Evolutionary conservation across 2,113 vertebrate species (phyloP).

Genomic region (Barbus barbus): DNA sequence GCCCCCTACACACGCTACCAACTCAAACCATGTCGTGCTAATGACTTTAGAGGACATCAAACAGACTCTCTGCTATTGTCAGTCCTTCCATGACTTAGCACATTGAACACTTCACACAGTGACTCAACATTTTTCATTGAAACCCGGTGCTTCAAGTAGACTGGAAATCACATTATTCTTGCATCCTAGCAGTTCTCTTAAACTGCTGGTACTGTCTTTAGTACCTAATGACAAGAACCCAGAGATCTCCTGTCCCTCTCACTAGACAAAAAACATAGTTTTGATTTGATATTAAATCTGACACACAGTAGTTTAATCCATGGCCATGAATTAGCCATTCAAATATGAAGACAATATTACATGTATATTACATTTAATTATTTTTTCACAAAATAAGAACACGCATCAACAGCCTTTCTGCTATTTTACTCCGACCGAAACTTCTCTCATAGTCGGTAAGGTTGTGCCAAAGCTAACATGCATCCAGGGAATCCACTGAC

Average conservation of each 20-base stretch:
- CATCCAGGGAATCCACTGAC: constrained; percentile 37
- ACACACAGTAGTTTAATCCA: too few species aligned
- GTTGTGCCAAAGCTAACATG: constrained; percentile 33
- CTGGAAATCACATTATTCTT: neutral
- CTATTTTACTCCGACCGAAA: neutral
- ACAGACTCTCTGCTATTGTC: neutral
- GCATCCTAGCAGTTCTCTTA: neutral
- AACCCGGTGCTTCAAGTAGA: neutral
- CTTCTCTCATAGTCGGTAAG: neutral
- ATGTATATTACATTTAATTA: too few species aligned
- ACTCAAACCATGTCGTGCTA: neutral
- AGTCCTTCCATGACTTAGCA: neutral
- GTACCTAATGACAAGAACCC: neutral
- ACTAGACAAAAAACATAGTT: too few species aligned
- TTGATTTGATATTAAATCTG: too few species aligned
- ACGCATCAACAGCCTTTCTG: neutral
- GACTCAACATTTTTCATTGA: neutral
- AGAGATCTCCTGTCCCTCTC: neutral
- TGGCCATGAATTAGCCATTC: neutral
- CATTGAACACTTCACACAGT: neutral
- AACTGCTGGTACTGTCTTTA: neutral
- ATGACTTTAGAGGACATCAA: neutral
- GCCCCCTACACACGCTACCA: neutral
- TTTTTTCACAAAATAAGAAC: too few species aligned
- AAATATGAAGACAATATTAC: too few species aligned